phyloP scores from a whole-genome alignment of 2,797 vertebrate species.

The Propithecus perrieri region DNA sequence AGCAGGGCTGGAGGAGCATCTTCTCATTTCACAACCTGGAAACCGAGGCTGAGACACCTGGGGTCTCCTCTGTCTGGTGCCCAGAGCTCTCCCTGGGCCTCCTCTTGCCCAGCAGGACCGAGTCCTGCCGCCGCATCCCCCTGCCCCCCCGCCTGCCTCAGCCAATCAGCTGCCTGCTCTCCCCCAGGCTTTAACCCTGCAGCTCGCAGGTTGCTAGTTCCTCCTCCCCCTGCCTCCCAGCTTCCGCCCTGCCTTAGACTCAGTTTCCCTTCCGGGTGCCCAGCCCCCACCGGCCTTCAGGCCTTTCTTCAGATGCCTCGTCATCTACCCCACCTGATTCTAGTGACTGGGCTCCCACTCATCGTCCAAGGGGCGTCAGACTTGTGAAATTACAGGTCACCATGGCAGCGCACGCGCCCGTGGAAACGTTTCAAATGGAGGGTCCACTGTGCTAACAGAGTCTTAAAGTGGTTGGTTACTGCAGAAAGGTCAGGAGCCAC shows the following conservation, averaged over 20 bases:
- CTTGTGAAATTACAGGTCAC: neutral
- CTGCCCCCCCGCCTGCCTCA: neutral
- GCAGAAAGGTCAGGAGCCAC: neutral
- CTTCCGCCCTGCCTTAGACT: neutral
- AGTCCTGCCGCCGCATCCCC: too few species aligned
- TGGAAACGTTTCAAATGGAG: neutral
- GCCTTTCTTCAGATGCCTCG: neutral
- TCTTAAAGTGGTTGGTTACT: neutral
- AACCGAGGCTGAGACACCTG: neutral
- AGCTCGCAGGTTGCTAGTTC: neutral
- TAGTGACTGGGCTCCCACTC: neutral
- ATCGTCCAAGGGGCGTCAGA: neutral
- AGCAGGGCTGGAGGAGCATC: neutral
- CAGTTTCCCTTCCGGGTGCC: neutral
- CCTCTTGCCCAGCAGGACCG: neutral
- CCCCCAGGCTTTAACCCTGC: neutral
- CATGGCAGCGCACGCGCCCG: accelerated
- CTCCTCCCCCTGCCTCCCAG: neutral
- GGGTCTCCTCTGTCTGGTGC: neutral
- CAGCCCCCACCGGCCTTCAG: accelerated
- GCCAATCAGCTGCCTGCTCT: neutral
- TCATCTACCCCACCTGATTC: too few species aligned
- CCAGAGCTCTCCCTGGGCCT: neutral
- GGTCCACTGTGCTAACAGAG: neutral
- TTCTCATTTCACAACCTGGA: neutral